These are phyloP conservation scores for Aromia moschata DNA, from an alignment of 2,888 invertebrate genomes.

Conservation along the genomic window DNA sequence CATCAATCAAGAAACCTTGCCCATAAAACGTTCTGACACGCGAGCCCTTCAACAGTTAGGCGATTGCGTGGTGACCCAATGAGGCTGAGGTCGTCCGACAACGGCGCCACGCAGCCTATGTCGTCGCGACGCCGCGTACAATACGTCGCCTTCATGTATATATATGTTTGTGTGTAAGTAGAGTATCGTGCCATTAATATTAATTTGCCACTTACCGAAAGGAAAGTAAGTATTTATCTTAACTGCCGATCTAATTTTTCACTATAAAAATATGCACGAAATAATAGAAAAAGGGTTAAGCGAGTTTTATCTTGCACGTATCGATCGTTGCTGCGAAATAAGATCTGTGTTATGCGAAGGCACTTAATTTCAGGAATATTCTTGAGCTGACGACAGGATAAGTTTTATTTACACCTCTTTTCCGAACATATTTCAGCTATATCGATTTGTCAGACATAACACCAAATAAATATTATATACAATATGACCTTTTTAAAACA, in stretches of 20 bases:
- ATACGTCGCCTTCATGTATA: conserved; percentile 22
- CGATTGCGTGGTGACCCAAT: conserved; percentile 29
- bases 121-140: conserved; percentile 22
- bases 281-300: not conserved
- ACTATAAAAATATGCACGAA: not conserved
- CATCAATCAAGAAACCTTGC: not conserved
- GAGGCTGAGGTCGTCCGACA: conserved; percentile 20
- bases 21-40: not conserved
- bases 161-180: conserved; percentile 23
- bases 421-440: not conserved
- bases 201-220: conserved; percentile 24
- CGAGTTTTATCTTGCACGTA: conserved; percentile 10
- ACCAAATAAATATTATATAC: not conserved
- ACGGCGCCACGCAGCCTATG: conserved; percentile 24
- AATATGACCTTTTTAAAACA: not conserved
- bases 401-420: not conserved
- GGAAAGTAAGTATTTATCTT: conserved; percentile 24
- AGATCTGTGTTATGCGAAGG: conserved; percentile 3
- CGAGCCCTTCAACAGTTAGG: not conserved
- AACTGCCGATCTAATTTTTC: conserved; percentile 4
- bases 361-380: not conserved
- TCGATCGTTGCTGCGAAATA: conserved; percentile 20
- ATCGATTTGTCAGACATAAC: not conserved
- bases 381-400: not conserved
- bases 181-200: conserved; percentile 30